Conservation (phyloP, 2,113 vertebrate species). For the Melanocharis versteri region DNA sequence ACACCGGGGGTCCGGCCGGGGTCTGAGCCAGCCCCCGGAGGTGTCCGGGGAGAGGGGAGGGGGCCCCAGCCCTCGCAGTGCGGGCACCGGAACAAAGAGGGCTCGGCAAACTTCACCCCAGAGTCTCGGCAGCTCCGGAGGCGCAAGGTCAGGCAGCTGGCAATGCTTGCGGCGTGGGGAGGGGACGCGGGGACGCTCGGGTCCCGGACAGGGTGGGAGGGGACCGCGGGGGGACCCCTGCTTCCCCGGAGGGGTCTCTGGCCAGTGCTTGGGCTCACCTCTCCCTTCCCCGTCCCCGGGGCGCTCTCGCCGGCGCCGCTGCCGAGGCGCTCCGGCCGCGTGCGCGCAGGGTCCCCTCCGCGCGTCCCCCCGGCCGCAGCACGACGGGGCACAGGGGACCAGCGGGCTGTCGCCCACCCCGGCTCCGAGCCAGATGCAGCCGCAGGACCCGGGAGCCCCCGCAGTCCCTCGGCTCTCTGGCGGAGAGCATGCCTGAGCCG, state of each 20-base stretch:
- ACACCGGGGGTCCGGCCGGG: background rate
- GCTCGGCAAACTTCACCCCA: slow-evolving; percentile 69
- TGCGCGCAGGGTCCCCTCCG: background rate
- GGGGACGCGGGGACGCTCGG: background rate
- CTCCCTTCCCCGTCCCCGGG: background rate
- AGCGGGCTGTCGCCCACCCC: background rate
- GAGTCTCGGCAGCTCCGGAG: slow-evolving; percentile 60
- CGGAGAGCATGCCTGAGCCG: background rate
- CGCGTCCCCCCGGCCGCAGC: background rate
- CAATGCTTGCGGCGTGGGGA: slow-evolving; percentile 10
- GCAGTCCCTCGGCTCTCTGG: background rate
- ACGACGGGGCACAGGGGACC: background rate
- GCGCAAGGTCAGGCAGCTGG: slow-evolving; percentile 75
- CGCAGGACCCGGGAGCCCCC: background rate
- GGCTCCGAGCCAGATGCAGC: background rate
- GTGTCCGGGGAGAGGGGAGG: background rate
- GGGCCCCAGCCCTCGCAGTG: slow-evolving; percentile 19
- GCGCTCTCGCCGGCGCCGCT: background rate
- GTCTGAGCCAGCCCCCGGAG: background rate
- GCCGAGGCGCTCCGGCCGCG: background rate
- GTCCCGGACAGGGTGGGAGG: background rate
- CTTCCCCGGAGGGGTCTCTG: background rate
- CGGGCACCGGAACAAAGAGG: slow-evolving; percentile 75
- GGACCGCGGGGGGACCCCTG: background rate
- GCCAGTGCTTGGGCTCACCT: background rate